Evolutionary conservation across 1,140 invertebrate species (phyloP).

Genomic region (Atta colombica): DNA sequence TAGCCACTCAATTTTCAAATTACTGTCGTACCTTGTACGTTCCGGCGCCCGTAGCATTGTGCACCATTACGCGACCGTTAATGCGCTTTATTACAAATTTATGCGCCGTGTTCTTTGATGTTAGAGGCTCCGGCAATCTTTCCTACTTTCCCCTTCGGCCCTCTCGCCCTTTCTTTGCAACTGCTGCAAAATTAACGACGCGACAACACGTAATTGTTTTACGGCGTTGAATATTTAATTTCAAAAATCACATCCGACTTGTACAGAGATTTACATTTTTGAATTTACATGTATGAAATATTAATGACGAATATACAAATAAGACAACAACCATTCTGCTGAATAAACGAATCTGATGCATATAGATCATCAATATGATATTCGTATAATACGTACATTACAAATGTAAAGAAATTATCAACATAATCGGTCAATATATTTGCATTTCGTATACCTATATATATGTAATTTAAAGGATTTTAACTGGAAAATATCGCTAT

Average conservation of each 20-base stretch:
- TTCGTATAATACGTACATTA: not conserved
- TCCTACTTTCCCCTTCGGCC: not conserved
- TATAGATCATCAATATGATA: conserved; percentile 2
- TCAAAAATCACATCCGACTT: conserved; percentile 39
- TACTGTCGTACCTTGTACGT: conserved; percentile 52
- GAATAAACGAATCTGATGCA: not conserved
- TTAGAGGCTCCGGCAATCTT: conserved; percentile 53
- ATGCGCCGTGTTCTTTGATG: conserved; percentile 68
- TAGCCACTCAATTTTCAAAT: conserved; percentile 71
- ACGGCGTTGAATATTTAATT: conserved; percentile 76
- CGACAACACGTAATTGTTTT: conserved; percentile 78
- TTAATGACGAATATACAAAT: conserved; percentile 53
- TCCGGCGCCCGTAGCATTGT: conserved; percentile 26
- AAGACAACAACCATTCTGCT: not conserved
- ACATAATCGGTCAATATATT: not conserved
- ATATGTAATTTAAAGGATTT: not conserved
- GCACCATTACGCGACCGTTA: conserved; percentile 75
- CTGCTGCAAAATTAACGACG: conserved; percentile 53
- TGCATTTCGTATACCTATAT: not conserved
- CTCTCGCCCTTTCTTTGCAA: not conserved
- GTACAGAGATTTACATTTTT: conserved; percentile 43
- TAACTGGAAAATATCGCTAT: not conserved
- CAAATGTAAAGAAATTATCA: conserved; percentile 5
- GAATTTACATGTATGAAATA: conserved; percentile 38
- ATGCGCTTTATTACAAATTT: conserved; percentile 79